A percentile compares a stretch with the other conserved stretches of the same genome.
Conservation (phyloP, 2,888 invertebrate species). For the Euphydryas editha region DNA sequence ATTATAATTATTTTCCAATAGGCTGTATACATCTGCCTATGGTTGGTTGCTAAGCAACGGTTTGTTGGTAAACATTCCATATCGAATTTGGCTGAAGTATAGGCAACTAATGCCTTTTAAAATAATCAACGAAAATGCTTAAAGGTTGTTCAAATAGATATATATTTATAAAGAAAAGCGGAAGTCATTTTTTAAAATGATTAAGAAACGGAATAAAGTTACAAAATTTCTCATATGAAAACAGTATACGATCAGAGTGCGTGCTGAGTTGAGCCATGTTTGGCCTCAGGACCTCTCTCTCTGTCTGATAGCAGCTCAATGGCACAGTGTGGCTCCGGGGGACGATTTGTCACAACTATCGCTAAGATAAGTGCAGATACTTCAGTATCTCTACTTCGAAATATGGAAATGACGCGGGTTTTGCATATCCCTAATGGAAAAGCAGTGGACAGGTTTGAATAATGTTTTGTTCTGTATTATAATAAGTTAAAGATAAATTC, state of each 20-base stretch:
- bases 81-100: no score
- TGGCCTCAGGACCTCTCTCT: slow-evolving; percentile 64
- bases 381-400: slow-evolving; percentile 35
- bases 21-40: no score
- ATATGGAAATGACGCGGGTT: slow-evolving; percentile 37
- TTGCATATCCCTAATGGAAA: slow-evolving; percentile 37
- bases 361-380: slow-evolving; percentile 40
- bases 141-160: no score
- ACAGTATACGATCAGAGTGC: slow-evolving; percentile 20
- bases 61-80: no score
- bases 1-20: no score
- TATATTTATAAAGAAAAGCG: no score
- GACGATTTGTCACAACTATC: slow-evolving; percentile 70
- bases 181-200: background rate
- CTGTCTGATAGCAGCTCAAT: slow-evolving; percentile 32
- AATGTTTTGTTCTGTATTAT: slow-evolving; percentile 27
- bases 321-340: slow-evolving; percentile 31
- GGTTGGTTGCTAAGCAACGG: no score
- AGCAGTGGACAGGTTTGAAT: slow-evolving; percentile 32
- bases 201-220: background rate
- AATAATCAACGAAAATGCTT: no score
- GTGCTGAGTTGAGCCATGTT: slow-evolving; percentile 57
- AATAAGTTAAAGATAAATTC: background rate
- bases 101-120: no score
- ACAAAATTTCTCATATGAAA: background rate